A percentile compares a stretch with the other conserved stretches of the same genome.
Conservation (phyloP, 1,140 invertebrate genomes). For the Monochamus saltuarius region DNA sequence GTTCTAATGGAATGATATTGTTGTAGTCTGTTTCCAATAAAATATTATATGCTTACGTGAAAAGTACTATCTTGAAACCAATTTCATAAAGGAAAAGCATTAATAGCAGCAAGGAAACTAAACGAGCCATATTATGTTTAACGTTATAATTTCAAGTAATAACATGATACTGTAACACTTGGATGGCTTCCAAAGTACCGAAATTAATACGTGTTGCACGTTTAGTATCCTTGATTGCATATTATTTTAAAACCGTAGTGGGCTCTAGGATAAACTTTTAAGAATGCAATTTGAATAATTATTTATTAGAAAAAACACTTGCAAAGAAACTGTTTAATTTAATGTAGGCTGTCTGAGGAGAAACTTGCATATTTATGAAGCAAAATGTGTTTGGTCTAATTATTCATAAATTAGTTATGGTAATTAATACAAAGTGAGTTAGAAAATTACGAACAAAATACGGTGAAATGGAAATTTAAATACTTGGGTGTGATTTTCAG, state of each 20-base stretch:
- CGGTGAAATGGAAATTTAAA: conserved; percentile 30
- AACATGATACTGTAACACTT: too few relatives aligned
- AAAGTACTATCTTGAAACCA: too few relatives aligned
- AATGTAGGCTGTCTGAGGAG: conserved; percentile 9
- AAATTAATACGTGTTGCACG: too few relatives aligned
- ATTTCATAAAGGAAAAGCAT: too few relatives aligned
- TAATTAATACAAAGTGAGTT: conserved; percentile 28
- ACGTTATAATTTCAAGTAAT: too few relatives aligned
- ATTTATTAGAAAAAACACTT: conserved; percentile 5
- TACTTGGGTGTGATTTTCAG: conserved; percentile 22
- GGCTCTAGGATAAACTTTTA: neutral
- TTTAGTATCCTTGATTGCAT: neutral
- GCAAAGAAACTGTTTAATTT: neutral
- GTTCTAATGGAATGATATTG: too few relatives aligned
- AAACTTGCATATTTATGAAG: conserved; percentile 31
- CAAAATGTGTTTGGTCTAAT: conserved; percentile 26
- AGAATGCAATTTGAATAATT: conserved; percentile 3
- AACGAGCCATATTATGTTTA: too few relatives aligned
- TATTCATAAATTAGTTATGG: conserved; percentile 34
- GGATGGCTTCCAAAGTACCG: too few relatives aligned
- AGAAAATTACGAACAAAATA: conserved; percentile 21
- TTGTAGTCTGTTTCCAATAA: too few relatives aligned
- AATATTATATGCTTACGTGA: too few relatives aligned
- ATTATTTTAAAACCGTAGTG: neutral
- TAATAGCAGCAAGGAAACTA: too few relatives aligned